Conservation (phyloP, 2,888 invertebrate species). For the Autographa pulchrina region DNA sequence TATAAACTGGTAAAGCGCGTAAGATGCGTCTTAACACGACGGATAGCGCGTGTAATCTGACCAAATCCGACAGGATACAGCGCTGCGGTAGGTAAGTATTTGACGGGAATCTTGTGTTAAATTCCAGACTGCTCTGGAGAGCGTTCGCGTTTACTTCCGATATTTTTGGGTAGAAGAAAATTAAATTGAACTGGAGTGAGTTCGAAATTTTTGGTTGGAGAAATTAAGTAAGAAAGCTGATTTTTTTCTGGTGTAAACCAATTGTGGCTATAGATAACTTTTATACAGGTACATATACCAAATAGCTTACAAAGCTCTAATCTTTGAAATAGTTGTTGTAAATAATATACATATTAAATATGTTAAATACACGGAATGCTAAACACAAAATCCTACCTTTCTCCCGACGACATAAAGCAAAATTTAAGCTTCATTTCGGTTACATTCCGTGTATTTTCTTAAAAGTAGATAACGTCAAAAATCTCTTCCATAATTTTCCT, state of each 20-base stretch:
- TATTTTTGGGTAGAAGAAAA: not conserved
- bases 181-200: not conserved
- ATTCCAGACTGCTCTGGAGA: conserved; percentile 72
- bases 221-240: too few species aligned
- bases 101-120: conserved; percentile 71
- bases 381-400: too few species aligned
- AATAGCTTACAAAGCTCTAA: too few species aligned
- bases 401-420: not conserved
- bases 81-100: conserved; percentile 85
- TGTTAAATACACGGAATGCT: too few species aligned
- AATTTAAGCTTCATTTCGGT: not conserved
- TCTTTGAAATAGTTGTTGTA: too few species aligned
- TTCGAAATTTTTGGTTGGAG: not conserved
- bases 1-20: conserved; percentile 65
- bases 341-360: too few species aligned
- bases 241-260: too few species aligned
- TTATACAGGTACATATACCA: too few species aligned
- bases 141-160: conserved; percentile 61
- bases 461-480: not conserved
- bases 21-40: conserved; percentile 49
- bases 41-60: conserved; percentile 66
- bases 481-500: conserved; percentile 1
- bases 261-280: too few species aligned
- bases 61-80: conserved; percentile 76
- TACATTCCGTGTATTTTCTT: not conserved